Evolutionary conservation across 2,113 vertebrate species (phyloP).

Genomic region (Drymodes brunneopygia): DNA sequence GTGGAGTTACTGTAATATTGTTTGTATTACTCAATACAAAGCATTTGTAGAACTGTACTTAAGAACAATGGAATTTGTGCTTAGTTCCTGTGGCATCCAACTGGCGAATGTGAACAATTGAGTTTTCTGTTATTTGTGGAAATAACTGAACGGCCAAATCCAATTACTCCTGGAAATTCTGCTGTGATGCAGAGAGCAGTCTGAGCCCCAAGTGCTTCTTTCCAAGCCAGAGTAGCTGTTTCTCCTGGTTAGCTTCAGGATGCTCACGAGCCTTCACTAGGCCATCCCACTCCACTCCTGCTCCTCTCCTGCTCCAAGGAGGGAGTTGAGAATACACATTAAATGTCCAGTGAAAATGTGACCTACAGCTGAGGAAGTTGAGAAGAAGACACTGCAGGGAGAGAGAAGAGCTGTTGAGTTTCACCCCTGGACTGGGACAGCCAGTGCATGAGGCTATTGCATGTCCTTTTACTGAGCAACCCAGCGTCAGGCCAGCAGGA

Average conservation of each 20-base stretch:
- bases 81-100: not conserved
- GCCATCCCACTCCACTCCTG: not conserved
- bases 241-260: not conserved
- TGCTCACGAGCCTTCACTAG: fast-evolving
- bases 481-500: fast-evolving
- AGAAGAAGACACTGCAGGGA: not conserved
- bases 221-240: fast-evolving
- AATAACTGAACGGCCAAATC: not conserved
- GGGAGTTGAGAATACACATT: not conserved
- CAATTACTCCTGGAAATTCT: not conserved
- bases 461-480: fast-evolving
- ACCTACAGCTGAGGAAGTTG: not conserved
- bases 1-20: not conserved
- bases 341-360: not conserved
- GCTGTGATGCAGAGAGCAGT: not conserved
- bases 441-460: fast-evolving
- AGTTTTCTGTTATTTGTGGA: slow-evolving; percentile 23
- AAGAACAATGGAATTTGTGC: not conserved
- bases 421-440: not conserved
- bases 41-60: not conserved
- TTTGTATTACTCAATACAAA: not conserved
- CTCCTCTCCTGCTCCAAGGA: not conserved
- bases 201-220: fast-evolving
- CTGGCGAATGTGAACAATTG: not conserved
- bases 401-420: not conserved